Conservation (phyloP, 92 coral and sea anemone genomes). For the Paramuricea clavata region DNA sequence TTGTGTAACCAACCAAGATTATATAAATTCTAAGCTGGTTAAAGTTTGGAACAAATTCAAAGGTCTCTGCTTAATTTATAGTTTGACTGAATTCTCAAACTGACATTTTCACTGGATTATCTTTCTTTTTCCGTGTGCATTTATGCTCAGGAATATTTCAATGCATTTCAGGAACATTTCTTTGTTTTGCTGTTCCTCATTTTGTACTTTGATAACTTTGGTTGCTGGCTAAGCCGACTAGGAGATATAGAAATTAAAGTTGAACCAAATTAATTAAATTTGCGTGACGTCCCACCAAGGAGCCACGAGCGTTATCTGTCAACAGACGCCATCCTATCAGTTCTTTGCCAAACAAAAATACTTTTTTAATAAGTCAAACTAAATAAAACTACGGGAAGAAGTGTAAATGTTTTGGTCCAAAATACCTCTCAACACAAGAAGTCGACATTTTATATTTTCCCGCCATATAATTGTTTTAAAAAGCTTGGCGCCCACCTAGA, state of each 20-base stretch:
- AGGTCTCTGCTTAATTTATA: too few species aligned
- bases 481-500: not conserved
- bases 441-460: not conserved
- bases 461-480: not conserved
- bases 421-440: not conserved
- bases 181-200: not conserved
- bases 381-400: not conserved
- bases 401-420: not conserved
- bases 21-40: too few species aligned
- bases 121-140: too few species aligned
- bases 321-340: not conserved
- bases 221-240: too few species aligned
- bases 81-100: too few species aligned
- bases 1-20: too few species aligned
- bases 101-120: too few species aligned
- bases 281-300: not conserved
- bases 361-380: not conserved
- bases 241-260: not conserved
- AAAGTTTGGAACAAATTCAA: too few species aligned
- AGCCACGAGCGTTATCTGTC: not conserved
- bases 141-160: too few species aligned
- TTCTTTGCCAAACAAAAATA: not conserved
- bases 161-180: too few species aligned
- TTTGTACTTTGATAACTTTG: not conserved
- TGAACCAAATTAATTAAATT: not conserved